Evolutionary conservation across 2,797 vertebrate species (phyloP), one percentile per base, ranked within the genome.

Genomic region (Garrulus glandarius): DNA sequence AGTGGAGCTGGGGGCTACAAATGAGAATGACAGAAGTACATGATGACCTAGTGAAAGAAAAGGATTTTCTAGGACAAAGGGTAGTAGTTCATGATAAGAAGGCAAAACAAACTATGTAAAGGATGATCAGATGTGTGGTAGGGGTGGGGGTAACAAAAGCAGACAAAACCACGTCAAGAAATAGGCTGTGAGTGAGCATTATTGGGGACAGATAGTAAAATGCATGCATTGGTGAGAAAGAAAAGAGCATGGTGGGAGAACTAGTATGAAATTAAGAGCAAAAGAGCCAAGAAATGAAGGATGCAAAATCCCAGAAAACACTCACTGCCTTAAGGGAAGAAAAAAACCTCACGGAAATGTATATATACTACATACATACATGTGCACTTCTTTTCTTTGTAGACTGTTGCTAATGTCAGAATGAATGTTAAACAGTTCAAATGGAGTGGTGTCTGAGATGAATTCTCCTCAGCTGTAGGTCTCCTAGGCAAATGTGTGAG

Each of bases 31-130:
- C 90, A 95, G 70, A 88, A 92, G 88, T 94, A 92, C 80, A 79
- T 65, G 77, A 84, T 81, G 92, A 95, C 93, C 92, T 93, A 94
- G 92, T 79, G 90, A 94, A 96, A 95, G 83, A 71, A 75, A 80
- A 88, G 63, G 52, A 44, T 84, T 94, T 95, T 94, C 67, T 90
- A 72, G 88, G 88, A 86, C 80, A 95, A 68, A 84, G 80, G 39
- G 32, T 79, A 69, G 59, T 71, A 44, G 57, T 90, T 91, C 57
- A 65, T 65, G 49, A 75, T 80, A 81, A 78, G n/a, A 84, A 68
- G 22, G 32, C 36, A 86, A 90, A 95, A 64, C 71, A 85, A 94
- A 44, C 55, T 74, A 5, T 0, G 0, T 26, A 84, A 55, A 84
- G 29, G 15, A 67, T 4, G 2, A 41, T 77, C 10, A 30, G 15